Evolutionary conservation across 2,113 vertebrate genomes (phyloP).

Genomic region (Amia ocellicauda): DNA sequence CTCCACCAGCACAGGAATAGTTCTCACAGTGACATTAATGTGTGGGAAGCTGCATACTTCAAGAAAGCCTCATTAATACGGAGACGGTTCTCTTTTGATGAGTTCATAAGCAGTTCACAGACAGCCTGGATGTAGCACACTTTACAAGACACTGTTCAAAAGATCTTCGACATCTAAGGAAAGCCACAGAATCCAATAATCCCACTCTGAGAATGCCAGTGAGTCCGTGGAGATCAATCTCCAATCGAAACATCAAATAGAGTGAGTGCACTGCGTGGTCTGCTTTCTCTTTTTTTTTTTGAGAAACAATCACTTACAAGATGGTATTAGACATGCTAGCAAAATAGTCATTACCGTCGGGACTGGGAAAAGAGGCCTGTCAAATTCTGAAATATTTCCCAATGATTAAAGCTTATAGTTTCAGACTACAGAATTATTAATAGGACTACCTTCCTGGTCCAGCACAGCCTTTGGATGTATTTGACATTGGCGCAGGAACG

Average conservation of each 20-base stretch:
- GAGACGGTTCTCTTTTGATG: slow-evolving; percentile 82
- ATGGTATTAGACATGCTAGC: slow-evolving; percentile 80
- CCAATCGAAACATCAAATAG: slow-evolving; percentile 98
- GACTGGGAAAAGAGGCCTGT: slow-evolving; percentile 73
- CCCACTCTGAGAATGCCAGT: slow-evolving; percentile 94
- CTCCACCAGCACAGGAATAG: slow-evolving; percentile 61
- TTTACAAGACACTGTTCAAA: slow-evolving; percentile 97
- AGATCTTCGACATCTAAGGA: slow-evolving; percentile 98
- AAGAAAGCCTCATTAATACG: slow-evolving; percentile 78
- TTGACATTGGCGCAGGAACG: slow-evolving; percentile 51
- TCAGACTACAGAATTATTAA: slow-evolving; percentile 79
- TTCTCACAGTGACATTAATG: slow-evolving; percentile 60
- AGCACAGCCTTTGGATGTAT: slow-evolving; percentile 39
- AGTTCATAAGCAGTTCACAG: slow-evolving; percentile 93
- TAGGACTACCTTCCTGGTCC: slow-evolving; percentile 65
- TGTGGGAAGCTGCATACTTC: slow-evolving; percentile 64
- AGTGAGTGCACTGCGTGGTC: slow-evolving; percentile 77
- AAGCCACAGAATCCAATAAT: slow-evolving; percentile 99
- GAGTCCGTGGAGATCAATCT: slow-evolving; percentile 96
- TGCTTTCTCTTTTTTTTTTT: slow-evolving; percentile 62
- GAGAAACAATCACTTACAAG: slow-evolving; percentile 83
- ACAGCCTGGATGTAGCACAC: slow-evolving; percentile 85
- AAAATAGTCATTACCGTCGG: slow-evolving; percentile 75
- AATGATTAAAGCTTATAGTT: slow-evolving; percentile 73
- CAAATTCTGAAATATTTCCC: slow-evolving; percentile 78